These are phyloP conservation scores for Drosophila aldrichi DNA, from an alignment of 2,888 invertebrate genomes.

Conservation along the genomic window DNA sequence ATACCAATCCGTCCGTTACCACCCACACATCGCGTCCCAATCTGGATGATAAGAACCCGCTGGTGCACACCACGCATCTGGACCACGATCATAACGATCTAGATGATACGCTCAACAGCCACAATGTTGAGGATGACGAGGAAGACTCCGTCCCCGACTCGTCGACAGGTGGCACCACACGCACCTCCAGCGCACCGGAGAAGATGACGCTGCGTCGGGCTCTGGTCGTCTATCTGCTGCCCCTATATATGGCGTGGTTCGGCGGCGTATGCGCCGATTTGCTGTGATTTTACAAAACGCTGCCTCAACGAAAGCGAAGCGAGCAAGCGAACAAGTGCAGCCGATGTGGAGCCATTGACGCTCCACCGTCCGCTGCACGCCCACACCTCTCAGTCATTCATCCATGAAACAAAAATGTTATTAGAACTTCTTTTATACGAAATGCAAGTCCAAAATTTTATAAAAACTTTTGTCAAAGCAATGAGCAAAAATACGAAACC, in stretches of 20 bases:
- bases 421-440: slow-evolving; percentile 66
- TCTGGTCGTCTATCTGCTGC: slow-evolving; percentile 91
- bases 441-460: slow-evolving; percentile 80
- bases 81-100: slow-evolving; percentile 67
- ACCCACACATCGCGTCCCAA: slow-evolving; percentile 78
- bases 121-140: slow-evolving; percentile 34
- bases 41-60: slow-evolving; percentile 67
- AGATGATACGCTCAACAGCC: slow-evolving; percentile 57
- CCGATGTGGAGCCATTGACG: slow-evolving; percentile 31
- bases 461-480: slow-evolving; percentile 77
- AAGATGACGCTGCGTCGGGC: slow-evolving; percentile 80
- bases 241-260: slow-evolving; percentile 94
- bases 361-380: slow-evolving; percentile 51
- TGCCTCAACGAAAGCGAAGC: slow-evolving; percentile 47
- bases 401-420: slow-evolving; percentile 77
- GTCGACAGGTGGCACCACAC: slow-evolving; percentile 56
- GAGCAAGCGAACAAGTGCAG: slow-evolving; percentile 60
- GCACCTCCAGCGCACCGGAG: slow-evolving; percentile 64
- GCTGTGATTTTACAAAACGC: slow-evolving; percentile 88
- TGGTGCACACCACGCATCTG: slow-evolving; percentile 62
- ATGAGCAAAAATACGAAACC: slow-evolving; percentile 27
- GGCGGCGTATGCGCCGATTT: slow-evolving; percentile 92
- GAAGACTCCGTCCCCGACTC: slow-evolving; percentile 40
- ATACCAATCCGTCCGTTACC: slow-evolving; percentile 67
- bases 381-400: slow-evolving; percentile 79